Evolutionary conservation across 2,113 vertebrate species (phyloP).

Genomic region (Tragelaphus buxtoni): DNA sequence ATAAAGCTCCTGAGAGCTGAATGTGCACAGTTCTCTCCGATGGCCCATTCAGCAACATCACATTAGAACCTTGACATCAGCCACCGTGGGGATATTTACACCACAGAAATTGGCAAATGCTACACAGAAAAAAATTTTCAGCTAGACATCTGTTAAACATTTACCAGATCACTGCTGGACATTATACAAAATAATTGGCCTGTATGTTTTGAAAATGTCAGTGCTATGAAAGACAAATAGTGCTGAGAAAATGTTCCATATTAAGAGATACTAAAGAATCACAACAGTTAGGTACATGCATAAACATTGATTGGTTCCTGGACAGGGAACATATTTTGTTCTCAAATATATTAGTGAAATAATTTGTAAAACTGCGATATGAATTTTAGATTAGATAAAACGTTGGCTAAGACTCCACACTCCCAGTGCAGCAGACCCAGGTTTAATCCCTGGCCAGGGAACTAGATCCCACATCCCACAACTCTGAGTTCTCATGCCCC

Average conservation of each 20-base stretch:
- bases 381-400: neutral
- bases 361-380: neutral
- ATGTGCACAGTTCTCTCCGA: neutral
- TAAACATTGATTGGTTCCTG: neutral
- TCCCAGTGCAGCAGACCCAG: neutral
- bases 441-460: neutral
- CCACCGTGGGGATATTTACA: neutral
- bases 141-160: conserved; percentile 6
- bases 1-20: neutral
- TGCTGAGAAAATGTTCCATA: neutral
- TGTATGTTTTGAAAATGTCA: conserved; percentile 6
- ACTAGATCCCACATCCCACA: neutral
- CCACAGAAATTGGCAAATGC: conserved; percentile 32
- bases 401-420: neutral
- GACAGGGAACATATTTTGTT: neutral
- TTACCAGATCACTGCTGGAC: neutral
- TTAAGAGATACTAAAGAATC: conserved; percentile 18
- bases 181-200: neutral
- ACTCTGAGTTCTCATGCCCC: neutral
- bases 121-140: neutral
- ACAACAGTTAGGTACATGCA: neutral
- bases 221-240: neutral
- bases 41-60: neutral
- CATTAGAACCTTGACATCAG: neutral
- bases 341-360: neutral